Evolutionary conservation across 2,888 invertebrate genomes (phyloP).

Genomic region (Nipponacmea schrenckii): DNA sequence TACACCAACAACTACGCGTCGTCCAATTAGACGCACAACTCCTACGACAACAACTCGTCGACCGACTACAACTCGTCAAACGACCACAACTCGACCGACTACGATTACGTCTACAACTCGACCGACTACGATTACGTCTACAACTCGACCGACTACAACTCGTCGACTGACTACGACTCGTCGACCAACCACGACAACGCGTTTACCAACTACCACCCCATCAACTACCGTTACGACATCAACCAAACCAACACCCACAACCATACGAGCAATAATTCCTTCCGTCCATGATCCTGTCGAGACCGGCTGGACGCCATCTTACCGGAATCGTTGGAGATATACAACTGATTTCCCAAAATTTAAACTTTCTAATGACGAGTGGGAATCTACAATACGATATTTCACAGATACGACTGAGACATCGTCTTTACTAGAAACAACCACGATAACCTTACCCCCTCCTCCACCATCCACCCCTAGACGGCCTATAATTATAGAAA

Average conservation of each 20-base stretch:
- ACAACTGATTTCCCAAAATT: not conserved
- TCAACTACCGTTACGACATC: not conserved
- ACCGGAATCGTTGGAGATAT: not conserved
- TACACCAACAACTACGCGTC: slow-evolving; percentile 4
- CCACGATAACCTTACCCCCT: not conserved
- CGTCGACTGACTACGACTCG: slow-evolving; percentile 8
- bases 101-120: slow-evolving; percentile 1
- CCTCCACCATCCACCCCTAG: not conserved
- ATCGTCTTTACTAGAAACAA: not conserved
- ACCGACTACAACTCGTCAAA: not conserved
- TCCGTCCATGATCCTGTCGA: not conserved
- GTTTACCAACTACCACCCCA: not conserved
- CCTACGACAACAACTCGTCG: slow-evolving; percentile 1
- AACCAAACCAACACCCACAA: not conserved
- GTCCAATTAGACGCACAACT: not conserved
- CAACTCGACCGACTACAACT: not conserved
- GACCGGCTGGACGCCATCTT: not conserved
- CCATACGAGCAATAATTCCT: not conserved
- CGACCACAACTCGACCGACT: slow-evolving; percentile 4
- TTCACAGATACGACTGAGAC: not conserved
- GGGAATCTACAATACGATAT: not conserved
- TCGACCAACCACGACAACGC: not conserved
- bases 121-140: not conserved
- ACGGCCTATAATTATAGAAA: not conserved
- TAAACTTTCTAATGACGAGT: not conserved